Base-by-base conservation (phyloP, 2,113 vertebrate genomes). In the Muscicapa adusta region DNA sequence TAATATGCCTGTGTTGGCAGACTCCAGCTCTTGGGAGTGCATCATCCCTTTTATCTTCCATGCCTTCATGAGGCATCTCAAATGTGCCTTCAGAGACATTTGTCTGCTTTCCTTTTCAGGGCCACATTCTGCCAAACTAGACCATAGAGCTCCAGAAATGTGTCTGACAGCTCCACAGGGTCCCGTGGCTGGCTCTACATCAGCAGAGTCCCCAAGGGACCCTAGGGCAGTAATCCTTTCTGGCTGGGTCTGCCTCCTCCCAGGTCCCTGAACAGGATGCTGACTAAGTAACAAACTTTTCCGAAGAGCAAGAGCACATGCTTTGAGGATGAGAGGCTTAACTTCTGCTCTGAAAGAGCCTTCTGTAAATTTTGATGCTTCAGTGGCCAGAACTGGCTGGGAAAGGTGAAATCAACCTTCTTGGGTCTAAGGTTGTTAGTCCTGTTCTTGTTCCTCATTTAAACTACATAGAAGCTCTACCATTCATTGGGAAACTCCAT, bases 251-350 rank as follows among this genome's bases (percentile, higher is more conserved):
- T 92, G 42, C 5, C 51, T 51, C 33, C 33, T 57, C 33, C 42
- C 16, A 9, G 29, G 19, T 31, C 34, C 33, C 77, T 74, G 63
- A 67, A 43, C 26, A 73, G 45, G 31, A 20, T 45, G 17, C 42
- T 70, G 16, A 50, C 19, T 29, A 29, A 38, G n/a, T 18, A 83
- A 60, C 57, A 63, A 9, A n/a, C 28, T 31, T 79, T 47, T 72
- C 34, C 20, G 53, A 31, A 14, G 58, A 36, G 40, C 0, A 1
- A 34, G 34, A 51, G 15, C 6, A 8, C 2, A 1, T 51, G 26
- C 38, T 43, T 56, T 72, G 50, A 78, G 40, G 40, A 48, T 4
- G 1, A 67, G 54, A 65, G 57, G 50, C 36, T 56, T 60, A 61
- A 33, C 17, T 65, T 85, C 48, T 75, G 31, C 63, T 83, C 75